Conservation (phyloP, 2,888 invertebrate genomes). For the Prosopocoilus inquinatus region DNA sequence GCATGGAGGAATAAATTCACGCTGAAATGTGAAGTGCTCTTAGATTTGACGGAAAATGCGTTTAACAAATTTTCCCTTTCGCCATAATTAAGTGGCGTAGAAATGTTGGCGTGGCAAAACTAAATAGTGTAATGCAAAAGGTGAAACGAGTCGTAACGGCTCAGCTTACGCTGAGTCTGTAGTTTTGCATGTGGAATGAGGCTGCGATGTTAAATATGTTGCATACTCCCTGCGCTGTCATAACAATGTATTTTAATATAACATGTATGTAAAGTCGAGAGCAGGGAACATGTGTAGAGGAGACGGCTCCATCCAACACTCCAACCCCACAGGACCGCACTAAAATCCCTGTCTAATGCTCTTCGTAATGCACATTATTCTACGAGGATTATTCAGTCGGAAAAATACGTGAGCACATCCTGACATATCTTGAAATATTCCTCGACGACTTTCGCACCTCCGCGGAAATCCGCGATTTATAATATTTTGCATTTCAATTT, state of each 20-base stretch:
- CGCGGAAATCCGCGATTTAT: too few relatives aligned
- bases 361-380: constrained; percentile 34
- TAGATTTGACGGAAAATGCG: constrained; percentile 10
- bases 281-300: constrained; percentile 38
- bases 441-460: not conserved
- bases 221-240: constrained; percentile 43
- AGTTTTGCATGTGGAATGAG: constrained; percentile 41
- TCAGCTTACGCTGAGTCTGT: constrained; percentile 23
- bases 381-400: constrained; percentile 30
- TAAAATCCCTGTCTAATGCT: constrained; percentile 38
- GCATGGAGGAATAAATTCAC: too few relatives aligned
- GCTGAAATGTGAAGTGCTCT: not conserved
- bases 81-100: constrained; percentile 22
- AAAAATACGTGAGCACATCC: constrained; percentile 27
- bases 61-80: constrained; percentile 15
- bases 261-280: constrained; percentile 41
- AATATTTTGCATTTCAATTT: too few relatives aligned
- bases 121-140: constrained; percentile 23
- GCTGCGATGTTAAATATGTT: constrained; percentile 41
- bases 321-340: constrained; percentile 30
- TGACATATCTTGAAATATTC: constrained; percentile 16
- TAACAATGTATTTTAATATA: constrained; percentile 48
- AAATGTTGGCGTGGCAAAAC: constrained; percentile 16
- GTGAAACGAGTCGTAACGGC: constrained; percentile 23
- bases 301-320: constrained; percentile 15